Base-by-base conservation (phyloP, 2,888 invertebrate species). In the Tetragonisca angustula region DNA sequence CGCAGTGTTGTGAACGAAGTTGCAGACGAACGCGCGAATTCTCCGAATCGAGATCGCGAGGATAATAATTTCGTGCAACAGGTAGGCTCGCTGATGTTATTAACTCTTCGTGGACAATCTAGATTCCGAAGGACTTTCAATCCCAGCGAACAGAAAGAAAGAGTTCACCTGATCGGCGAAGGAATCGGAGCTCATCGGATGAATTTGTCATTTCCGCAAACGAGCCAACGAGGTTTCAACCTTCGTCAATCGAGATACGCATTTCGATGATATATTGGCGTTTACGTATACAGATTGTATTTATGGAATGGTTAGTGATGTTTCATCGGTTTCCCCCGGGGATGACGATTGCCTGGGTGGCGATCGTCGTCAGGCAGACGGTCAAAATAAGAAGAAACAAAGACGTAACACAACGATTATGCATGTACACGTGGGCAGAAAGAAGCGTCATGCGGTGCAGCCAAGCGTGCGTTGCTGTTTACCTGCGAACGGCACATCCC, bases 401-500 rank as follows among this genome's bases (percentile, higher is more conserved):
- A 93, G 92, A 93, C 91, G 92, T 86, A 92, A 93, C 89, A 94
- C 92, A 93, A 93, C 92, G 92, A 92, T 88, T 92, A 94, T 93
- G 94, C 94, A 94, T 92, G 92, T 93, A 94, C 92, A 94, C 92
- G 92, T 93, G 93, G 93, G 93, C 91, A 92, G 88, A 91, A 91
- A 86, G 92, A 94, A 94, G 94, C 94, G 93, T 94, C 94, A 94
- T 94, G 94, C 94, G 93, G 94, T 94, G 94, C 94, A 94, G 94
- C 94, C 94, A 94, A 94, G 94, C 94, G 94, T 94, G 91, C 93
- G 94, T 93, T 94, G 94, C 91, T 93, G 94, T 94, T 96, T 95
- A 98, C 98, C 98, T 95, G 98, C 98, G 95, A 98, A 98, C 85
- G 98, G 98, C 85, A 97, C 96, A 94, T 98, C 98, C 84, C 97